Conservation (phyloP, 53 echinoderm and acorn worm genomes). For the Paracentrotus lividus region DNA sequence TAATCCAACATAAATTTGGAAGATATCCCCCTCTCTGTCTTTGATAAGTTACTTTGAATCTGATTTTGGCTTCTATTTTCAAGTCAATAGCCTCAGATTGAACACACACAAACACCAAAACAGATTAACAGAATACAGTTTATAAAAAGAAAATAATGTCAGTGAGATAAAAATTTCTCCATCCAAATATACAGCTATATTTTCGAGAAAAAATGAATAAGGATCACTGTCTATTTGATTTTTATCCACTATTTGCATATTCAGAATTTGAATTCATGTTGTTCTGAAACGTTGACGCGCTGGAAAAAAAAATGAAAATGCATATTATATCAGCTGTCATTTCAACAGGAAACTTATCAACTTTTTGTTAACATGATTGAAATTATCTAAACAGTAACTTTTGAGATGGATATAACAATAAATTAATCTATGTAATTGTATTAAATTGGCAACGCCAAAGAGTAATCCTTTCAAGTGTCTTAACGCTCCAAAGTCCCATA, state of each 20-base stretch:
- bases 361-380: background rate
- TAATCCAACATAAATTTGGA: slow-evolving; percentile 29
- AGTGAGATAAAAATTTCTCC: background rate
- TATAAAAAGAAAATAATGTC: slow-evolving; percentile 12
- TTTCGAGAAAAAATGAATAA: background rate
- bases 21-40: background rate
- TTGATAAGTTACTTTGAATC: background rate
- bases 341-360: background rate
- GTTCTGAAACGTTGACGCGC: background rate
- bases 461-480: slow-evolving; percentile 55
- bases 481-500: slow-evolving; percentile 65
- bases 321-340: background rate
- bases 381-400: background rate
- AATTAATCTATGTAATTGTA: background rate
- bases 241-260: background rate
- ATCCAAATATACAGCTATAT: slow-evolving; percentile 20
- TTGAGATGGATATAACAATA: background rate
- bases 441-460: slow-evolving; percentile 35
- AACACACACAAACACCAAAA: slow-evolving; percentile 37
- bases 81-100: background rate
- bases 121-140: slow-evolving; percentile 35
- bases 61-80: background rate
- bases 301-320: background rate
- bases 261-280: background rate
- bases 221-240: background rate